Evolutionary conservation across 2,888 invertebrate species (phyloP).

Genomic region (Acanthacorydalis orientalis): DNA sequence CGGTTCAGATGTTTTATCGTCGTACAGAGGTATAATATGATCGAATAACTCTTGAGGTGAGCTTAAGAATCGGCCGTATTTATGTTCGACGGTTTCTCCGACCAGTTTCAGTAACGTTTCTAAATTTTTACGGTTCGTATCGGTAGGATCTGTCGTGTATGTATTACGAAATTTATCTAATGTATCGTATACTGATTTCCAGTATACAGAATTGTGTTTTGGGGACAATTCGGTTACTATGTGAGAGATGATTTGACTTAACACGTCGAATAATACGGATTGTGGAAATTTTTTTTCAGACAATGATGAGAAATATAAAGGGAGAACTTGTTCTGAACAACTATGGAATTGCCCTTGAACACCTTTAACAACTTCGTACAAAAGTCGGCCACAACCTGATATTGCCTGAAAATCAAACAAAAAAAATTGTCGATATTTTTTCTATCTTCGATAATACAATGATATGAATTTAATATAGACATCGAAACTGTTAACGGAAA

Average conservation of each 20-base stretch:
- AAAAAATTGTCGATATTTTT: background rate
- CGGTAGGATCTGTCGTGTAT: conserved; percentile 12
- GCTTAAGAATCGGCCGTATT: conserved; percentile 42
- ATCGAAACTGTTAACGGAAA: no score
- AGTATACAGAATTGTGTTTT: conserved; percentile 47
- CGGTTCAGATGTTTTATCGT: conserved; percentile 25
- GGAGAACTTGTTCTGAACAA: conserved; percentile 53
- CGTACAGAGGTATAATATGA: conserved; percentile 4
- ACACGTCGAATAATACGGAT: conserved; percentile 40
- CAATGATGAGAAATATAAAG: conserved; percentile 45
- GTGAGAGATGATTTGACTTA: conserved; percentile 45
- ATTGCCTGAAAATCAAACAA: conserved; percentile 38
- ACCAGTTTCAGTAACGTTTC: conserved; percentile 37
- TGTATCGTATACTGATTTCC: conserved; percentile 34
- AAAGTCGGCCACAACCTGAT: conserved; percentile 65
- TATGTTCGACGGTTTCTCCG: conserved; percentile 42
- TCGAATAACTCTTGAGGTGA: conserved; percentile 41
- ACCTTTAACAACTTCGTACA: conserved; percentile 80
- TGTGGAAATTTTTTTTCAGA: conserved; percentile 33
- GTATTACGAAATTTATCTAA: conserved; percentile 18
- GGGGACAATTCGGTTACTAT: conserved; percentile 42
- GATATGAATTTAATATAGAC: no score
- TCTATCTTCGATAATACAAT: no score
- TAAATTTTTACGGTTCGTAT: conserved; percentile 12
- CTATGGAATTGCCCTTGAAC: conserved; percentile 75